A percentile compares a stretch with the other conserved stretches of the same genome.
phyloP scores from a whole-genome alignment of 2,797 vertebrate species.

The Pseudotriccus pelzelni region DNA sequence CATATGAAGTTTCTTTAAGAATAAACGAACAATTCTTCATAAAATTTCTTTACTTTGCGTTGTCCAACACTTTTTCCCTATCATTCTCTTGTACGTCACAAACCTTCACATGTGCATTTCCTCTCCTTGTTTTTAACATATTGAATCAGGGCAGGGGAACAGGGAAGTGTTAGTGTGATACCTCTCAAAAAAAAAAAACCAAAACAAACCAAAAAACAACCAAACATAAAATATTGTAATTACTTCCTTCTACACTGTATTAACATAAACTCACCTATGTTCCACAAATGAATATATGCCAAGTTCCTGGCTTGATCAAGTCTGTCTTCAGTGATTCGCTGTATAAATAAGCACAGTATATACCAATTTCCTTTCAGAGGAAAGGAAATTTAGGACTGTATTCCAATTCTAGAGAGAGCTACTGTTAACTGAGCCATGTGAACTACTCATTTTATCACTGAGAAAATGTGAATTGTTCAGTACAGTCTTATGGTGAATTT shows the following conservation, averaged over 20 bases:
- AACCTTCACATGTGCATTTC: neutral
- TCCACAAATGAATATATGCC: neutral
- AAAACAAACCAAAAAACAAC: neutral
- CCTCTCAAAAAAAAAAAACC: neutral
- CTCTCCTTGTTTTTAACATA: neutral
- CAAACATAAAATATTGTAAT: neutral
- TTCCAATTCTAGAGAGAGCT: neutral
- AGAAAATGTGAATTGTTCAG: neutral
- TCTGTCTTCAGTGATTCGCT: neutral
- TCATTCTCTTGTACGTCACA: neutral
- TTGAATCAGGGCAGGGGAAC: neutral
- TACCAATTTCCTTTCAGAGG: neutral
- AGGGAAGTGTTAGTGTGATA: neutral
- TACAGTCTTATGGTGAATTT: neutral
- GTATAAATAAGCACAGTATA: neutral
- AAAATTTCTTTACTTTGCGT: neutral
- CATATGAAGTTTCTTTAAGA: neutral
- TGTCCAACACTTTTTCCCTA: neutral
- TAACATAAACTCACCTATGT: neutral
- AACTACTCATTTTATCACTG: neutral
- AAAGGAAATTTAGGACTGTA: neutral
- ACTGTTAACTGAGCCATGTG: slow-evolving; percentile 48
- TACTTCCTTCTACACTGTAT: neutral
- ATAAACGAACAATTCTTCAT: neutral
- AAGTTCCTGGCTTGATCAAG: neutral